Evolutionary conservation across 2,113 vertebrate genomes (phyloP).

Genomic region (Prionailurus viverrinus): DNA sequence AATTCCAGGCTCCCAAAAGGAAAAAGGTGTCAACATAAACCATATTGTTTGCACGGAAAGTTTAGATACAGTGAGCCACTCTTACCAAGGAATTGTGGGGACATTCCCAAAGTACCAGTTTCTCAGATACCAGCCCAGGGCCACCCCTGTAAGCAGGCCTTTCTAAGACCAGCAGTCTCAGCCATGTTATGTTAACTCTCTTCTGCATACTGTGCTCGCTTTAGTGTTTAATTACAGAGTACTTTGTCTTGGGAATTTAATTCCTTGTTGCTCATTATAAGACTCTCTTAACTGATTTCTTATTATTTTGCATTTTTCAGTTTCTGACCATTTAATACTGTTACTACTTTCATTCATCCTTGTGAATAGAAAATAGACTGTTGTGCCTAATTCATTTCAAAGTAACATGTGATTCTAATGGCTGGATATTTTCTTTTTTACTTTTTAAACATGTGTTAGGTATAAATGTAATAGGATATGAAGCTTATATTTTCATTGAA

Average conservation of each 20-base stretch:
- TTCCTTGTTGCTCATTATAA: background rate
- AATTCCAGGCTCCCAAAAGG: slow-evolving; percentile 18
- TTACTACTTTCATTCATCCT: background rate
- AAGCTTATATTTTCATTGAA: slow-evolving; percentile 24
- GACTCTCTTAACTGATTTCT: slow-evolving; percentile 22
- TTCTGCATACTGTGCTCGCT: background rate
- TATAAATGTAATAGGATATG: slow-evolving; percentile 21
- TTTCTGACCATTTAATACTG: slow-evolving; percentile 12
- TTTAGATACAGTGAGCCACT: background rate
- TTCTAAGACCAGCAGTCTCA: background rate
- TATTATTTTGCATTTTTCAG: background rate
- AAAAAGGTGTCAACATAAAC: background rate
- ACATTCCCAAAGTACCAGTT: background rate
- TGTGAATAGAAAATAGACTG: background rate
- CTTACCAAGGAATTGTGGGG: background rate
- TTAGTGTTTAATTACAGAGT: slow-evolving; percentile 21
- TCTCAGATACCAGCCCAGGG: background rate
- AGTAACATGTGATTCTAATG: slow-evolving; percentile 9
- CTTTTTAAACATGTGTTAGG: slow-evolving; percentile 1
- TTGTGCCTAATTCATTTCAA: slow-evolving; percentile 48
- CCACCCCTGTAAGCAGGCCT: background rate
- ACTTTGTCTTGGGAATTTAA: slow-evolving; percentile 32
- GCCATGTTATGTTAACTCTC: background rate
- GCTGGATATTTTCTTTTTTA: slow-evolving; percentile 28
- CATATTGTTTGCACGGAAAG: background rate